Evolutionary conservation across 2,113 vertebrate species (phyloP).

Genomic region (Antechinus flavipes): DNA sequence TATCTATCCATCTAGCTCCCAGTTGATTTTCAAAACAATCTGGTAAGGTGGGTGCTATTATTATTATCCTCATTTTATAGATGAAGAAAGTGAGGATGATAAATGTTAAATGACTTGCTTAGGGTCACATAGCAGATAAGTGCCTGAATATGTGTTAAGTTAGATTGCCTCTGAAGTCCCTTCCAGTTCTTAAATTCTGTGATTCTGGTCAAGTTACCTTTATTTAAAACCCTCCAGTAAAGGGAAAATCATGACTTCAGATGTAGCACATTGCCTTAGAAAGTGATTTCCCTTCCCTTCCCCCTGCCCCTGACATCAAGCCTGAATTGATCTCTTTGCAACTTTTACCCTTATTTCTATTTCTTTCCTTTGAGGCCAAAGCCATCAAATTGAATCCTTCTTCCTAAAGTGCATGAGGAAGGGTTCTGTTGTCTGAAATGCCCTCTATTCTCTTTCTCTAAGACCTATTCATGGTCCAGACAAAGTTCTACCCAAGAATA

Average conservation of each 20-base stretch:
- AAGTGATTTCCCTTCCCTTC: accelerated
- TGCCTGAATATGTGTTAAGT: background rate
- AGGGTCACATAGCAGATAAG: background rate
- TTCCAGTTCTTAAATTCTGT: background rate
- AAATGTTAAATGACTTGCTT: background rate
- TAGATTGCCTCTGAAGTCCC: background rate
- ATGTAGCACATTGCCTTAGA: background rate
- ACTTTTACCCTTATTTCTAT: background rate
- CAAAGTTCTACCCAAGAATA: background rate
- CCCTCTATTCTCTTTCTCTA: background rate
- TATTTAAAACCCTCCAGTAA: background rate
- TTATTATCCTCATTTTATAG: too few species aligned
- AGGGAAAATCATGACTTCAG: background rate
- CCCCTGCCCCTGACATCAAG: background rate
- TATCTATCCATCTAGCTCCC: too few species aligned
- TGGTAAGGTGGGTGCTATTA: background rate
- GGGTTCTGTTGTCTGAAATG: background rate
- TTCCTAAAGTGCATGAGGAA: background rate
- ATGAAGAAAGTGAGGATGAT: background rate
- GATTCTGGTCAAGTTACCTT: background rate
- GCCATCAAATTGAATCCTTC: background rate
- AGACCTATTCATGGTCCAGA: background rate
- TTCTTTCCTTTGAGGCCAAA: background rate
- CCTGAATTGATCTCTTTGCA: background rate
- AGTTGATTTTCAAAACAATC: background rate